Evolutionary conservation across 2,888 invertebrate genomes (phyloP).

Genomic region (Anoncus sp.): DNA sequence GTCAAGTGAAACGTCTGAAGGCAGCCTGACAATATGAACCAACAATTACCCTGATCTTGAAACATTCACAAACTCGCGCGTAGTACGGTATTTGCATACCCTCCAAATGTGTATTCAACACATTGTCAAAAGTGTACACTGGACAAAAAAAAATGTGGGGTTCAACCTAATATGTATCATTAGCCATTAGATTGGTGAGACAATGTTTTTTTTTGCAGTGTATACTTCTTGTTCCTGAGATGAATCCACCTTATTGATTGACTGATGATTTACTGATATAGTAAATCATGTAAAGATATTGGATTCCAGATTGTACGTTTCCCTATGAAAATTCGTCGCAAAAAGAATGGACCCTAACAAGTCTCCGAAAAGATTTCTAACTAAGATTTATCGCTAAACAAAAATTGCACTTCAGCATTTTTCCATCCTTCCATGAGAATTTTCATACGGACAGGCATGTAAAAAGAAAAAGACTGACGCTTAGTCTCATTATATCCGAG

Average conservation of each 20-base stretch:
- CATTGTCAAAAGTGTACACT: too few species aligned
- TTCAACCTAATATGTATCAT: too few species aligned
- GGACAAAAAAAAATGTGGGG: too few species aligned
- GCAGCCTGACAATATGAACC: too few species aligned
- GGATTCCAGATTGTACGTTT: neutral
- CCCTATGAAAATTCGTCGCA: neutral
- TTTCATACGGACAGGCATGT: neutral
- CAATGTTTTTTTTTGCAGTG: too few species aligned
- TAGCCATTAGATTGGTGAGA: too few species aligned
- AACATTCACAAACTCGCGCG: too few species aligned
- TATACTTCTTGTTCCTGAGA: neutral
- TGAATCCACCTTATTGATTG: neutral
- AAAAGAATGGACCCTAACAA: neutral
- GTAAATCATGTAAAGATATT: neutral
- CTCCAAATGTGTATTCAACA: too few species aligned
- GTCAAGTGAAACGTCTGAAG: neutral
- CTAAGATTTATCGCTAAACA: neutral
- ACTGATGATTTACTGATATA: too few species aligned
- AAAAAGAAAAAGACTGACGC: conserved; percentile 35
- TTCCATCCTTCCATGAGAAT: neutral
- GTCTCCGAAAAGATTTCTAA: neutral
- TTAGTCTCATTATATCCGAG: conserved; percentile 62
- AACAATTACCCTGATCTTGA: too few species aligned
- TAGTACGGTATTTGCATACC: too few species aligned
- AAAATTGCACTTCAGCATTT: conserved; percentile 27